Conservation (phyloP, 2,797 vertebrate genomes). For the Stomatorhinus walkeri region DNA sequence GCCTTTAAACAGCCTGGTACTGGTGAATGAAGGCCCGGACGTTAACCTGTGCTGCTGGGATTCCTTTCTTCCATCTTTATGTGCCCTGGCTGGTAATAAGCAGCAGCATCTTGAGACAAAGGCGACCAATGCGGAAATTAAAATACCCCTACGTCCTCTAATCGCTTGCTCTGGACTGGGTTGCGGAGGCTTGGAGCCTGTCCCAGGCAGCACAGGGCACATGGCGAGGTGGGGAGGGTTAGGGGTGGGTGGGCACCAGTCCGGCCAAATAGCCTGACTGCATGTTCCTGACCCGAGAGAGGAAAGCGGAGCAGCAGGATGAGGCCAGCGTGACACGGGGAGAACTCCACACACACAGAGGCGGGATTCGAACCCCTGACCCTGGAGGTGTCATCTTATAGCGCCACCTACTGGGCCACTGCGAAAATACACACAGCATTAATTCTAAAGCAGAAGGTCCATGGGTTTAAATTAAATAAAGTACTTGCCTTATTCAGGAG, state of each 20-base stretch:
- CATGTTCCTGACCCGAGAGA: not conserved
- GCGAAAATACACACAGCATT: not conserved
- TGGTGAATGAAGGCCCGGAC: no score
- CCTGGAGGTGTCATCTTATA: not conserved
- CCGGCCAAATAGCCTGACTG: not conserved
- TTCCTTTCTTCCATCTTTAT: not conserved
- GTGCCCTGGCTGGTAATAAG: not conserved
- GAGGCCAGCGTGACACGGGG: not conserved
- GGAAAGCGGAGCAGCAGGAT: not conserved
- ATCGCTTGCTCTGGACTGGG: not conserved
- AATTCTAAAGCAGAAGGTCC: not conserved
- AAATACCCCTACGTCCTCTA: not conserved
- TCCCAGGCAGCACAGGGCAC: not conserved
- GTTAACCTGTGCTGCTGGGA: not conserved
- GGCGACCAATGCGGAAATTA: not conserved
- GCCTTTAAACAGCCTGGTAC: not conserved
- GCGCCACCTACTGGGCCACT: not conserved
- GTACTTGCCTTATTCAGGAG: not conserved
- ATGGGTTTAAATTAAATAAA: not conserved
- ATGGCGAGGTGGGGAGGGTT: not conserved
- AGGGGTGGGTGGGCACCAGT: not conserved
- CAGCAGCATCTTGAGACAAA: not conserved
- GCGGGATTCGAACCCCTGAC: not conserved
- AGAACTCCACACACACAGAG: not conserved
- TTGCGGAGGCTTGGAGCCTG: not conserved